Base-by-base conservation (phyloP, 2,113 vertebrate genomes). In the Chiloscyllium plagiosum region DNA sequence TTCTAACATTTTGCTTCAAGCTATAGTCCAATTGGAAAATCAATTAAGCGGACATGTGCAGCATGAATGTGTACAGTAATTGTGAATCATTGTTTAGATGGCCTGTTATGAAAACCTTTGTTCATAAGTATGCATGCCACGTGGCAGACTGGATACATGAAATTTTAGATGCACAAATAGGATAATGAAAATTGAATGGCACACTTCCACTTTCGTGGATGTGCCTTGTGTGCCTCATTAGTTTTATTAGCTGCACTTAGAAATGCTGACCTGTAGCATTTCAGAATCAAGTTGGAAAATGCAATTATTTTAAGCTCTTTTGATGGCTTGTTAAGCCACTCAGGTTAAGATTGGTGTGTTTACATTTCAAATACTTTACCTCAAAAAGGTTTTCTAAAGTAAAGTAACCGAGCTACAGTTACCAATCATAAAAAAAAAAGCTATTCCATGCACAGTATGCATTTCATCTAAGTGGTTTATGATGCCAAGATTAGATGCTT, bases 261-360 rank as follows among this genome's bases (percentile, higher is more conserved):
- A 95, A 95, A 95, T 52, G 94, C 94, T 95, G 94, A 95, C 94
- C 69, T 72, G 47, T 72, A 95, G 47, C 94, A 95, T 95, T 95
- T 76, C 47, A 33, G 26, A 95, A 47, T 24, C 10, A 72, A 95
- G 94, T 72, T 95, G 94, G 69, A 95, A 72, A 42, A 95, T 76
- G 94, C 50, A 95, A 95, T 95, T 95, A 95, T 95, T 72, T 95
- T 95, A 95, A 95, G 94, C 94, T 95, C 94, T 72, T 72, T 72
- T 29, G 94, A 72, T 95, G 37, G 94, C 37, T 76, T 95, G 42
- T 76, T 87, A 52, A 87, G 42, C 4, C 50, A 72, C 72, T 76
- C 93, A 70, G 65, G 26, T 72, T 95, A 72, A 76, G 47, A 76
- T 52, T 52, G 69, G 42, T 69, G 4, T 90, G 26, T 90, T 90